phyloP scores from a whole-genome alignment of 2,113 vertebrate genomes.

The Hemibagrus wyckioides region DNA sequence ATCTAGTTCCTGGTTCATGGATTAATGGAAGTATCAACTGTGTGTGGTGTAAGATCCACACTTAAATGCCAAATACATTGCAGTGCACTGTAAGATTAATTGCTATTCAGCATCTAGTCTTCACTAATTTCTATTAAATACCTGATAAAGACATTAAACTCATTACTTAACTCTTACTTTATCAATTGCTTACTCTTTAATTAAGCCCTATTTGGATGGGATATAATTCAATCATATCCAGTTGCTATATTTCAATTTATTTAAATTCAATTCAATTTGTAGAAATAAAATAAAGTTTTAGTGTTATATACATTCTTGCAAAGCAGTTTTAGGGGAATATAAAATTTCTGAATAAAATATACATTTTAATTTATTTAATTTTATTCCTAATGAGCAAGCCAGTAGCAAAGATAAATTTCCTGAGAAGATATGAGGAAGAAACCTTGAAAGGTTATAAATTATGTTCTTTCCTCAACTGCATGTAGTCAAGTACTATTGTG shows the following conservation, averaged over 20 bases:
- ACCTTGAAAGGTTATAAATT: too few relatives aligned
- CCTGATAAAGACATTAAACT: not conserved
- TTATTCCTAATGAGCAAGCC: too few relatives aligned
- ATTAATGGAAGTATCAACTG: not conserved
- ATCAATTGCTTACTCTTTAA: not conserved
- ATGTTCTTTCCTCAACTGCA: too few relatives aligned
- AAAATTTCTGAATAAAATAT: too few relatives aligned
- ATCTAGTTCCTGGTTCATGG: not conserved
- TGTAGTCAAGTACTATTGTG: too few relatives aligned
- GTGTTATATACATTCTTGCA: too few relatives aligned
- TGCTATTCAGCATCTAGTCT: not conserved
- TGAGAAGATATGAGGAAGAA: not conserved
- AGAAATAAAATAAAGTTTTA: too few relatives aligned
- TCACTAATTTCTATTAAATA: not conserved
- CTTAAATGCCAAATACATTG: not conserved
- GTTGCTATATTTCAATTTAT: not conserved
- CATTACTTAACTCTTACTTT: not conserved
- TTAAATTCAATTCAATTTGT: too few relatives aligned
- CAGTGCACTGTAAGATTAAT: not conserved
- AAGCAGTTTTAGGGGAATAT: too few relatives aligned
- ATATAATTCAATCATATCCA: not conserved
- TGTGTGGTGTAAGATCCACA: not conserved
- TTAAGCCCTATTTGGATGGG: not conserved
- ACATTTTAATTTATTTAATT: too few relatives aligned
- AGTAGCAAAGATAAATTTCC: too few relatives aligned